phyloP scores from a whole-genome alignment of 2,888 invertebrate species.

The Eupithecia vulgata region DNA sequence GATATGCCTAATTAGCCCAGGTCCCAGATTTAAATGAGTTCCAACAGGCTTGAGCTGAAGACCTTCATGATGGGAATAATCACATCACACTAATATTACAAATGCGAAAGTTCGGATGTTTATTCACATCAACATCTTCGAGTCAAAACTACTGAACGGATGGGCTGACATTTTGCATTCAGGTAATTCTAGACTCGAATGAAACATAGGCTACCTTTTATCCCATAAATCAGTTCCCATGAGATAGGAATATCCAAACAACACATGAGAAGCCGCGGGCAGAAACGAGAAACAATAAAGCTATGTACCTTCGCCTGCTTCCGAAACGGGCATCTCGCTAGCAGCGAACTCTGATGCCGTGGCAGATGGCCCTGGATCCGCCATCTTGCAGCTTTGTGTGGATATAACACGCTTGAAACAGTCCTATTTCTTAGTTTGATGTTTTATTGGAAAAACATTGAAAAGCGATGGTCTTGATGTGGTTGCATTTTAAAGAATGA shows the following conservation, averaged over 20 bases:
- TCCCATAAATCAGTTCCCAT: too few species aligned
- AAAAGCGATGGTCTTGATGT: conserved; percentile 41
- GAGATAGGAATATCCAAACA: too few species aligned
- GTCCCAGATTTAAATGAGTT: not conserved
- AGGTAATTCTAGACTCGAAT: too few species aligned
- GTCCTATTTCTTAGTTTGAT: conserved; percentile 49
- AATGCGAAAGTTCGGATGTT: too few species aligned
- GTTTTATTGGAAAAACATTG: conserved; percentile 32
- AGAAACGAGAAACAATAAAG: not conserved
- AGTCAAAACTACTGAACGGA: too few species aligned
- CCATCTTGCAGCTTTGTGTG: conserved; percentile 51
- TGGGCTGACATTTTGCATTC: too few species aligned
- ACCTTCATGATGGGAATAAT: not conserved
- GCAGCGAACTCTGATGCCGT: conserved; percentile 50
- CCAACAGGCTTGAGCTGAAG: not conserved
- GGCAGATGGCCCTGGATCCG: conserved; percentile 44
- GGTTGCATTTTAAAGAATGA: conserved; percentile 64
- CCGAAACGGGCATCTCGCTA: conserved; percentile 52
- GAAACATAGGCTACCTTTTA: too few species aligned
- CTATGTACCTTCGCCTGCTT: conserved; percentile 48
- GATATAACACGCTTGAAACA: conserved; percentile 57
- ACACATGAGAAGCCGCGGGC: too few species aligned
- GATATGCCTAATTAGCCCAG: too few species aligned
- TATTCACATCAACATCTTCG: too few species aligned
- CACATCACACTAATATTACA: too few species aligned